These are phyloP conservation scores for Vicugna pacos DNA, from an alignment of 2,113 vertebrate species.

Conservation along the genomic window DNA sequence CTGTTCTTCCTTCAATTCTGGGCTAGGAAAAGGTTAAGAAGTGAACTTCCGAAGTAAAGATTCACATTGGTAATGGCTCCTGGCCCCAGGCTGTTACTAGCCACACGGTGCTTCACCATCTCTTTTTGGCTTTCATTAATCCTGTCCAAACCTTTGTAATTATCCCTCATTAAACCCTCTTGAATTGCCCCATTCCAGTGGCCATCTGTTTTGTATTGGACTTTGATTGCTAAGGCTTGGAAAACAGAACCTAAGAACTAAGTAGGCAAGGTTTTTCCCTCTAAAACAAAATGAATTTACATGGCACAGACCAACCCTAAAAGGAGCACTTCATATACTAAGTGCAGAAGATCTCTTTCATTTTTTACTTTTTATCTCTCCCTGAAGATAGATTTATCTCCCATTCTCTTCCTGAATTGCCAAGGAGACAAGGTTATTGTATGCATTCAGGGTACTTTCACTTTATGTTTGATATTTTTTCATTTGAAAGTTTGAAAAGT, in stretches of 20 bases:
- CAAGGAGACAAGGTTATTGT: slow-evolving; percentile 44
- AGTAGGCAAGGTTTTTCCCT: slow-evolving; percentile 55
- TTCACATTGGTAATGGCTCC: neutral
- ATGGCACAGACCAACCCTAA: slow-evolving; percentile 35
- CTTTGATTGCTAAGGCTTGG: slow-evolving; percentile 27
- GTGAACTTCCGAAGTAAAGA: neutral
- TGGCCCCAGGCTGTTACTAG: neutral
- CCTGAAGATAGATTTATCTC: neutral
- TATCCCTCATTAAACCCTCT: slow-evolving; percentile 37
- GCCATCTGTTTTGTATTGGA: slow-evolving; percentile 59
- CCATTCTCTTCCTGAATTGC: slow-evolving; percentile 14
- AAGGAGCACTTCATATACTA: neutral
- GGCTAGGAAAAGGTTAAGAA: neutral
- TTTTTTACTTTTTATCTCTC: slow-evolving; percentile 38
- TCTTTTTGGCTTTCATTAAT: slow-evolving; percentile 24
- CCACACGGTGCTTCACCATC: neutral
- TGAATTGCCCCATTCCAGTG: slow-evolving; percentile 21
- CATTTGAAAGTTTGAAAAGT: slow-evolving; percentile 60
- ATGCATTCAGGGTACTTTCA: neutral
- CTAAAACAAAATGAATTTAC: slow-evolving; percentile 56
- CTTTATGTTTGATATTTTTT: slow-evolving; percentile 50
- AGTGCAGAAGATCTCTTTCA: slow-evolving; percentile 4
- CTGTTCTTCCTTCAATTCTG: neutral
- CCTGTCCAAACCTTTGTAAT: neutral
- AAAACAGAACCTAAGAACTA: slow-evolving; percentile 27